Base-by-base conservation (phyloP, 2,797 vertebrate genomes). In the Sebastes paucispinis region DNA sequence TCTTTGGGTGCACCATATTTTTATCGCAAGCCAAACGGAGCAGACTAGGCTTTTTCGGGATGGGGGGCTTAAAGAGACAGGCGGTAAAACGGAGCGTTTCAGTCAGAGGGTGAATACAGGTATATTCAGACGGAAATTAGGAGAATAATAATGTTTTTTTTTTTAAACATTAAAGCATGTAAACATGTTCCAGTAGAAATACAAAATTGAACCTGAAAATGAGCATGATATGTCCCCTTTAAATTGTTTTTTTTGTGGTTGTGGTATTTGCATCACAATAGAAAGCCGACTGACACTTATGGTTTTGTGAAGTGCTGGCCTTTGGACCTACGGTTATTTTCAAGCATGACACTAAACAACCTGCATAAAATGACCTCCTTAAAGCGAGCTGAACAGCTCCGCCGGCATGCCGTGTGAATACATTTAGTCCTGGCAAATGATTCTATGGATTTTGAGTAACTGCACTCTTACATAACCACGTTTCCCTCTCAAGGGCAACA, bases 401-500 rank as follows among this genome's bases (percentile, higher is more conserved):
- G 50, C 20, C 20, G 31, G 39, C 50, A 27, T 62, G 78, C 12
- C 11, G 31, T 81, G 54, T 74, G 62, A 85, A 84, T 74, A 64
- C 69, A 79, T 83, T 83, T 64, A 59, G 75, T 82, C 66, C 77
- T 70, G 74, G 43, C 62, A 88, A 87, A 82, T 75, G 39, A 71
- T 76, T 80, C 52, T 67, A 75, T 87, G 59, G 88, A 91, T 88
- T 89, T 83, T 25, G 79, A 92, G 84, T 82, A 89, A 83, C 75
- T 79, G 74, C 60, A 60, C 71, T 80, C 72, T 89, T 85, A 71
- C 81, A 77, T 86, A 80, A 83, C 77, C 12, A 64, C 84, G 69
- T 84, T 80, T 52, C 54, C 39, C 79, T 90, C 80, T 89, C 81
- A 69, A 77, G 80, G 83, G 73, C 87, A 82, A 80, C 74, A 69